Evolutionary conservation across 1,140 invertebrate genomes (phyloP).

Genomic region (Camponotus vicinus): DNA sequence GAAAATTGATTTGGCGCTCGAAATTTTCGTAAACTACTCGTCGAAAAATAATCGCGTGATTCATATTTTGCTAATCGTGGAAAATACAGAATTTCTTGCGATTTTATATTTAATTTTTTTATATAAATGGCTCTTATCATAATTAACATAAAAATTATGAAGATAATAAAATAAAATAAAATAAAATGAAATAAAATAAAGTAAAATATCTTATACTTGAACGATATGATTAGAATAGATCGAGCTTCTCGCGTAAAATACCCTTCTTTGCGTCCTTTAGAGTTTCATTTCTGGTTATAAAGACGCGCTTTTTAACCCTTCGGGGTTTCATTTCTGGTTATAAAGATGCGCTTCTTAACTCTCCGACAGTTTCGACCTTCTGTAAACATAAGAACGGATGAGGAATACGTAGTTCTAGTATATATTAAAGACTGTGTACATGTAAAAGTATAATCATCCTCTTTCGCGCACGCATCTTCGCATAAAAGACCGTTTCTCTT

Average conservation of each 20-base stretch:
- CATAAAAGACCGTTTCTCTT: constrained; percentile 39
- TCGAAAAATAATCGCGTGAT: background rate
- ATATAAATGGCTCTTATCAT: background rate
- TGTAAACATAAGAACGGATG: constrained; percentile 50
- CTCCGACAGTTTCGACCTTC: constrained; percentile 25
- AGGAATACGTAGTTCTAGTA: background rate
- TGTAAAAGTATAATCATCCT: background rate
- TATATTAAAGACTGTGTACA: constrained; percentile 17
- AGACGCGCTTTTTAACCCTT: background rate
- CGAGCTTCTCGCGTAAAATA: background rate
- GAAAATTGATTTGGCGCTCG: background rate
- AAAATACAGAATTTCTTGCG: background rate
- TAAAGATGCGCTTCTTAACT: background rate
- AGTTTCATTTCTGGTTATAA: background rate
- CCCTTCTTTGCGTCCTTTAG: too few species aligned
- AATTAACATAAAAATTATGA: background rate
- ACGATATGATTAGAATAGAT: background rate
- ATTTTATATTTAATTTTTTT: background rate
- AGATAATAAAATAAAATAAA: background rate
- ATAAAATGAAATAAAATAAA: background rate
- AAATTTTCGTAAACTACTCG: background rate
- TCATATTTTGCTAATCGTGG: background rate
- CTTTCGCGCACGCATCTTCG: background rate
- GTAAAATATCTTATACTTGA: background rate
- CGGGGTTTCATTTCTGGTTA: background rate